Evolutionary conservation across 2,888 invertebrate species (phyloP).

Genomic region (Epistrophella euchroma): DNA sequence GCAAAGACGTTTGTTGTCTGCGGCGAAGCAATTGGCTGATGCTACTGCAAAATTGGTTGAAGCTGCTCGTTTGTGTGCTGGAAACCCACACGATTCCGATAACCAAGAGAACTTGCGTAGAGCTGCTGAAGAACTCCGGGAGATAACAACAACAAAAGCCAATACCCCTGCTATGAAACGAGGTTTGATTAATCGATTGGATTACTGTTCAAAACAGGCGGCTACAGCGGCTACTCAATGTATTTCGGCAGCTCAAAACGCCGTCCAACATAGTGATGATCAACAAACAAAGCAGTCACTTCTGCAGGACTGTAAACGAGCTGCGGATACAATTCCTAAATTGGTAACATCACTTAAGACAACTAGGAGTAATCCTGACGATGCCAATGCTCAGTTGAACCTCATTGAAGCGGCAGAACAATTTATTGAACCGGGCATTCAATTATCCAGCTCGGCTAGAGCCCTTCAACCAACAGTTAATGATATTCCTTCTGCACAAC

Average conservation of each 20-base stretch:
- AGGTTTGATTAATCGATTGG: constrained; percentile 88
- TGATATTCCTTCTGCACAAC: constrained; percentile 91
- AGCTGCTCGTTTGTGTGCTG: constrained; percentile 96
- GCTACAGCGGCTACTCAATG: constrained; percentile 96
- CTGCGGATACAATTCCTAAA: constrained; percentile 91
- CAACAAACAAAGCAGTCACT: constrained; percentile 88
- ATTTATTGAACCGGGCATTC: constrained; percentile 90
- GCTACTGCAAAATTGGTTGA: constrained; percentile 99
- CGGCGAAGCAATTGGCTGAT: constrained; percentile 97
- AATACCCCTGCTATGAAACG: constrained; percentile 89
- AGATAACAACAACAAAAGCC: constrained; percentile 94
- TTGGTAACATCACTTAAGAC: constrained; percentile 92
- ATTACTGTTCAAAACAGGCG: constrained; percentile 92
- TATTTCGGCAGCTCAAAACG: constrained; percentile 94
- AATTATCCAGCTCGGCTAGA: constrained; percentile 91
- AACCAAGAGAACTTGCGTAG: constrained; percentile 93
- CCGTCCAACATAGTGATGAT: constrained; percentile 87
- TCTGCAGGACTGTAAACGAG: constrained; percentile 88
- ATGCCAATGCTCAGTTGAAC: constrained; percentile 90
- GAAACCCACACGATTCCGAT: constrained; percentile 91
- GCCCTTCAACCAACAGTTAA: constrained; percentile 92
- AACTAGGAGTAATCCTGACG: constrained; percentile 88
- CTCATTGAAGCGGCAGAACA: constrained; percentile 93
- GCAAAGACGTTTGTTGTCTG: constrained; percentile 95
- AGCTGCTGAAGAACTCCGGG: constrained; percentile 96